Conservation (phyloP, 2,888 invertebrate genomes). For the Byasa hedistus region DNA sequence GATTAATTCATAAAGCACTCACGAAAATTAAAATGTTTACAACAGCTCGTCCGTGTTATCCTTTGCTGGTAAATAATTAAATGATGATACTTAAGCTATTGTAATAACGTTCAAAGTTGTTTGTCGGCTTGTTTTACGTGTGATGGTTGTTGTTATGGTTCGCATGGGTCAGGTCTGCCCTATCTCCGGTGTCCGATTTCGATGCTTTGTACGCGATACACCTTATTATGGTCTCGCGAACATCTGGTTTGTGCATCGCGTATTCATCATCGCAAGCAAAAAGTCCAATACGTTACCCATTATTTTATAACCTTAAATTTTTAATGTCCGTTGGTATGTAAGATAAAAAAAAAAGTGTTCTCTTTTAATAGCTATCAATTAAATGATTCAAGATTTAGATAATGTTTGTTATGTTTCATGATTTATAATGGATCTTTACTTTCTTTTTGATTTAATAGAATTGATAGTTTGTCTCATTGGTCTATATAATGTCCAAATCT, state of each 20-base stretch:
- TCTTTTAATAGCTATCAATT: neutral
- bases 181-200: constrained; percentile 79
- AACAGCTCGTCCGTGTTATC: constrained; percentile 32
- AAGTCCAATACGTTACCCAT: constrained; percentile 46
- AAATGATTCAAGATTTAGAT: constrained; percentile 29
- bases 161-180: constrained; percentile 64
- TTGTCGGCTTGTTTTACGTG: constrained; percentile 41
- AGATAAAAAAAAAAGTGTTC: neutral
- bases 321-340: neutral
- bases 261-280: constrained; percentile 67
- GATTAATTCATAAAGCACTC: constrained; percentile 61
- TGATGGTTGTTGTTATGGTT: constrained; percentile 53
- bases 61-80: constrained; percentile 4
- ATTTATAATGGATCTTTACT: neutral
- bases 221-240: constrained; percentile 76
- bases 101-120: constrained; percentile 44
- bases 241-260: constrained; percentile 69
- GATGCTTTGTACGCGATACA: constrained; percentile 77
- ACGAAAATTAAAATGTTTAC: constrained; percentile 70
- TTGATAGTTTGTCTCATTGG: neutral
- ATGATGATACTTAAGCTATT: constrained; percentile 34
- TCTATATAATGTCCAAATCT: too few species aligned
- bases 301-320: constrained; percentile 47
- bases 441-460: neutral
- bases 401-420: neutral